Evolutionary conservation across 2,888 invertebrate genomes (phyloP).

Genomic region (Nomada fabriciana): DNA sequence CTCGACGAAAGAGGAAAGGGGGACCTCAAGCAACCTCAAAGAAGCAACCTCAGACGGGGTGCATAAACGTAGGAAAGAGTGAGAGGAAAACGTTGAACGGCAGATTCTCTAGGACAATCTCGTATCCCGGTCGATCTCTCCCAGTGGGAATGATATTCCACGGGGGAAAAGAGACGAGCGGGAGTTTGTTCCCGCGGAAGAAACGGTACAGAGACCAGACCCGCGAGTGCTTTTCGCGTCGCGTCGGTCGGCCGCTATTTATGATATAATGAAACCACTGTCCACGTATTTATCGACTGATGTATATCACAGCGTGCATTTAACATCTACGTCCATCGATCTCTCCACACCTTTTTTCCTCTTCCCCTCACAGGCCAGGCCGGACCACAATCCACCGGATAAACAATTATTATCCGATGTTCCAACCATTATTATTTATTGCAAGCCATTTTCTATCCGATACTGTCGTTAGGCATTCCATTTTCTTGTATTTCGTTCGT

Average conservation of each 20-base stretch:
- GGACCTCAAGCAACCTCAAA: too few species aligned
- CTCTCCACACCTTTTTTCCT: slow-evolving; percentile 44
- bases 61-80: too few species aligned
- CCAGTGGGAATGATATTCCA: slow-evolving; percentile 24
- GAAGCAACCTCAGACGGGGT: neutral
- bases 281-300: slow-evolving; percentile 72
- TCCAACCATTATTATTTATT: slow-evolving; percentile 13
- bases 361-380: neutral
- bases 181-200: slow-evolving; percentile 23
- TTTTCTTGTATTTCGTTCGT: neutral
- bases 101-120: neutral
- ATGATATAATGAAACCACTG: slow-evolving; percentile 79
- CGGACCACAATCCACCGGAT: neutral
- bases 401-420: slow-evolving; percentile 23
- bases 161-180: slow-evolving; percentile 22
- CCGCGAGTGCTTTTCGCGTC: slow-evolving; percentile 66
- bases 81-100: neutral
- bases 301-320: slow-evolving; percentile 70
- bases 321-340: slow-evolving; percentile 66
- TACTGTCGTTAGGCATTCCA: neutral
- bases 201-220: slow-evolving; percentile 9
- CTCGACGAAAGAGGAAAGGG: neutral
- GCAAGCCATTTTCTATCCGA: neutral
- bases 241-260: slow-evolving; percentile 76
- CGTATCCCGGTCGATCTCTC: too few species aligned